Conservation (phyloP, 2,797 vertebrate genomes). For the Sciaenops ocellatus region DNA sequence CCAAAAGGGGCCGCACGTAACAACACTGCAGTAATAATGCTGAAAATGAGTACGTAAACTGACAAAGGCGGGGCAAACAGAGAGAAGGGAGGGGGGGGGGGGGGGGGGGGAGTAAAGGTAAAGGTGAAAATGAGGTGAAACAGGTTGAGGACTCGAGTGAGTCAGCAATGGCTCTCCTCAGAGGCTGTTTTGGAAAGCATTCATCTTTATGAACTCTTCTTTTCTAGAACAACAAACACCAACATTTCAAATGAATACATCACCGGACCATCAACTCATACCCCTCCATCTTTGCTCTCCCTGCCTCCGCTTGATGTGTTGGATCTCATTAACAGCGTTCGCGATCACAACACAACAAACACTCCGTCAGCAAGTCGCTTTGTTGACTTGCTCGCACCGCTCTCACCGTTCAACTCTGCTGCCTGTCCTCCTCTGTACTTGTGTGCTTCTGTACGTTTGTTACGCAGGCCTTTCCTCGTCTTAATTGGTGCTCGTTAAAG, state of each 20-base stretch:
- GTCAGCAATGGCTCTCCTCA: background rate
- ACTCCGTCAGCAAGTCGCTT: background rate
- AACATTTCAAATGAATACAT: constrained; percentile 26
- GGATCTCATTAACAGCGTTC: constrained; percentile 50
- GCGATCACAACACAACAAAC: constrained; percentile 1
- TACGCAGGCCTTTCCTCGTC: constrained; percentile 19
- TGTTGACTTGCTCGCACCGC: background rate
- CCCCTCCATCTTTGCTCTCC: background rate
- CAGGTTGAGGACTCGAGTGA: background rate
- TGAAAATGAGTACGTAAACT: background rate
- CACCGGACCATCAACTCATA: constrained; percentile 2
- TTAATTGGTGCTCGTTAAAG: constrained; percentile 67
- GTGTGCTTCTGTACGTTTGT: constrained; percentile 13
- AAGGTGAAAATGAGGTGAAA: constrained; percentile 12
- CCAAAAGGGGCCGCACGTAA: too few relatives aligned
- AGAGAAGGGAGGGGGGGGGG: background rate
- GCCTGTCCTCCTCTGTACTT: too few relatives aligned
- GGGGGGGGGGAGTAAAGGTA: fast-evolving
- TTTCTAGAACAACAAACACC: constrained; percentile 4
- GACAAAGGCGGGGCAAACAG: background rate
- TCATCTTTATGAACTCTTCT: constrained; percentile 1
- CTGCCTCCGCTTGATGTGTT: constrained; percentile 23
- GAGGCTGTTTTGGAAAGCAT: background rate
- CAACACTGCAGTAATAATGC: too few relatives aligned
- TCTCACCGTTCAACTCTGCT: background rate